These are phyloP conservation scores for Bucco capensis DNA, from an alignment of 2,113 vertebrate species.

Conservation along the genomic window DNA sequence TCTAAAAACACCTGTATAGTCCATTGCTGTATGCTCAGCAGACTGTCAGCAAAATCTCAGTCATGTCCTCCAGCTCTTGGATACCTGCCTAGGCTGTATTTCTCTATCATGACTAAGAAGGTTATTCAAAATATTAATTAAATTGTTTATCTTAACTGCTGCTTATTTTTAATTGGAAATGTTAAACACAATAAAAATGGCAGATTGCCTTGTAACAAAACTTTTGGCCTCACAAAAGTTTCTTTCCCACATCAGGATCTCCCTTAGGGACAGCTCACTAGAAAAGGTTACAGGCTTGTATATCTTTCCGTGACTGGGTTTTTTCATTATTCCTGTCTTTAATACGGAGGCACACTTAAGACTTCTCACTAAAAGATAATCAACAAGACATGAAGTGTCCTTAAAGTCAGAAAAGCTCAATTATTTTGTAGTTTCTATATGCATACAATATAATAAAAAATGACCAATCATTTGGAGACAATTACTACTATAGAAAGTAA, in stretches of 20 bases:
- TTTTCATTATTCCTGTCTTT: constrained; percentile 59
- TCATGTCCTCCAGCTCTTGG: not conserved
- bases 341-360: constrained; percentile 45
- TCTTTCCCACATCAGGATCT: constrained; percentile 63
- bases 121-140: not conserved
- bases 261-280: constrained; percentile 68
- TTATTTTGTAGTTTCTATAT: not conserved
- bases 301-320: constrained; percentile 38
- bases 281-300: constrained; percentile 1
- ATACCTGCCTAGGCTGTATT: not conserved
- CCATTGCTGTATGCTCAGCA: not conserved
- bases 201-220: not conserved
- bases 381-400: constrained; percentile 40
- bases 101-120: not conserved
- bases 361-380: constrained; percentile 44
- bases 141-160: not conserved
- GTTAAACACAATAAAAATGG: constrained; percentile 16
- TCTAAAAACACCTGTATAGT: not conserved
- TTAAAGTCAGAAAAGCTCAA: not conserved
- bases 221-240: not conserved
- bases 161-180: not conserved
- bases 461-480: not conserved
- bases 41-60: not conserved
- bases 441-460: not conserved
- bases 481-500: not conserved